phyloP scores from a whole-genome alignment of 2,113 vertebrate species.

The Falco punctatus region DNA sequence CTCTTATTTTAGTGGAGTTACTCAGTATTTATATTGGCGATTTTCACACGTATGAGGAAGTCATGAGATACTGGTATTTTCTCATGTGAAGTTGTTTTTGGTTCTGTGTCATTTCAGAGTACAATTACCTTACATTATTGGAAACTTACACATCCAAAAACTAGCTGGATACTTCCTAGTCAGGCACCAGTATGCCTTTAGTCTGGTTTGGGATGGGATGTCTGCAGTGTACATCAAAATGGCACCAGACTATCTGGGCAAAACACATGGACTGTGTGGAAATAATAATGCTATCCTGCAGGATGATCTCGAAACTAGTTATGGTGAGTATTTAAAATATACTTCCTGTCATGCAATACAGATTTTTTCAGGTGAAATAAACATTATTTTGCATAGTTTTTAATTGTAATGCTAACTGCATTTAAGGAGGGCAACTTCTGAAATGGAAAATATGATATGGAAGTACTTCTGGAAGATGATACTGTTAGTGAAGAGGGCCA shows the following conservation, averaged over 20 bases:
- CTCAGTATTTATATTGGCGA: neutral
- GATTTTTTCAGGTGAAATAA: neutral
- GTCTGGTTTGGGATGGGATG: constrained; percentile 90
- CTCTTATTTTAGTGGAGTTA: neutral
- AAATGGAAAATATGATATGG: neutral
- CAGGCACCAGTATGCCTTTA: constrained; percentile 86
- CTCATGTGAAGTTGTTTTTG: neutral
- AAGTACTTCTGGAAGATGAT: neutral
- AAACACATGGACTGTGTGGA: constrained; percentile 90
- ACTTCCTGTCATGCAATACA: neutral
- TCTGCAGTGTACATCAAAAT: constrained; percentile 94
- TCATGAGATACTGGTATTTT: neutral
- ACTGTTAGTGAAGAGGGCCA: neutral
- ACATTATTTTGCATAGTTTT: neutral
- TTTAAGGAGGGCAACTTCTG: neutral
- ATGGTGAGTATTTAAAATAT: constrained; percentile 76
- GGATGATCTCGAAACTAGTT: constrained; percentile 93
- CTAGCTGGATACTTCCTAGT: constrained; percentile 89
- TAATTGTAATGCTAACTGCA: neutral
- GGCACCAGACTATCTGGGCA: constrained; percentile 88
- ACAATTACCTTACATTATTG: constrained; percentile 81
- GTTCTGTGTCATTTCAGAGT: constrained; percentile 71
- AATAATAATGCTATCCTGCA: constrained; percentile 92
- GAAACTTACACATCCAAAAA: constrained; percentile 83
- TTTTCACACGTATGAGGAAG: neutral